Evolutionary conservation across 2,888 invertebrate species (phyloP).

Genomic region (Tolmerus cingulatus): DNA sequence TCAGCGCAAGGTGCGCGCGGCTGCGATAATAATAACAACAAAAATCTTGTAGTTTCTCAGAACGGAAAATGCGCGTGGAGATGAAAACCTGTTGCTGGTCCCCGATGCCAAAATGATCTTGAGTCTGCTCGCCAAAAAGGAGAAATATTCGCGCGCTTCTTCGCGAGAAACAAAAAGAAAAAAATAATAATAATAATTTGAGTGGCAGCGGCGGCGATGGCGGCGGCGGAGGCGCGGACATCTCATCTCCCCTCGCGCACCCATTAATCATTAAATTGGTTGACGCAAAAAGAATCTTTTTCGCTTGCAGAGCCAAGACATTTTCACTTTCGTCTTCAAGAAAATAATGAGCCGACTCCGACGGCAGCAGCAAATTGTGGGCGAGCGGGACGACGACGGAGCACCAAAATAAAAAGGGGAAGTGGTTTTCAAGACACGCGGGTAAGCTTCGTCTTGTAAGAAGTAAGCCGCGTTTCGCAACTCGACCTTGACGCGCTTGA

Average conservation of each 20-base stretch:
- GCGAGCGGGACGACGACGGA: neutral
- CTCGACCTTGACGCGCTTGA: constrained; percentile 41
- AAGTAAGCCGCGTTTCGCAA: constrained; percentile 20
- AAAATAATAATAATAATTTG: too few relatives aligned
- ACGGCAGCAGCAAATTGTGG: neutral
- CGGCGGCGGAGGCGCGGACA: neutral
- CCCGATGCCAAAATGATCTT: constrained; percentile 12
- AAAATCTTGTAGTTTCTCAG: constrained; percentile 7
- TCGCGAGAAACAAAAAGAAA: neutral
- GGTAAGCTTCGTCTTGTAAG: neutral
- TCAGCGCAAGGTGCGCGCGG: neutral
- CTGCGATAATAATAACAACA: neutral
- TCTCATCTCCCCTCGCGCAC: neutral
- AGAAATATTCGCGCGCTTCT: constrained; percentile 12
- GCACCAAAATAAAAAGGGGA: neutral
- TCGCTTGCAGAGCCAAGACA: neutral
- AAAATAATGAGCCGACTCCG: neutral
- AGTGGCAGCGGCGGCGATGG: neutral
- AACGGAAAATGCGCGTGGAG: neutral
- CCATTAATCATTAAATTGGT: constrained; percentile 14
- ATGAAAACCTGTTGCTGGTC: constrained; percentile 23
- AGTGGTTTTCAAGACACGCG: neutral
- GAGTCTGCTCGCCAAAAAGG: neutral
- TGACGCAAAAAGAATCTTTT: constrained; percentile 1
- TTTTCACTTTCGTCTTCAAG: constrained; percentile 31